phyloP scores from a whole-genome alignment of 2,888 invertebrate genomes.

The Tortrix viridana region DNA sequence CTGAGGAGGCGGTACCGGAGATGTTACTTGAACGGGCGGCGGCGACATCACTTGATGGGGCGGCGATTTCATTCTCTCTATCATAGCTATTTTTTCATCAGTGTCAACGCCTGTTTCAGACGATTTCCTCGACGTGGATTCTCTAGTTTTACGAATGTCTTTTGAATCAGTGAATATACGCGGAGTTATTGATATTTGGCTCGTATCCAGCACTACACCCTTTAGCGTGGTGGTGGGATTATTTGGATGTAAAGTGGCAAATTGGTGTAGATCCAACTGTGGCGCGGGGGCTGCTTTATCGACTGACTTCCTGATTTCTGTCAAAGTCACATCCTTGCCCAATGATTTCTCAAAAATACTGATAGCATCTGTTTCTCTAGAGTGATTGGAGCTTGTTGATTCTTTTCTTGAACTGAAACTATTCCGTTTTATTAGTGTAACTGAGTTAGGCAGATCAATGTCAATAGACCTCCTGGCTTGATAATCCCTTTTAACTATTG shows the following conservation, averaged over 20 bases:
- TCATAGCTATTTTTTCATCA: slow-evolving; percentile 64
- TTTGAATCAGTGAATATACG: slow-evolving; percentile 60
- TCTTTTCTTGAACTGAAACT: slow-evolving; percentile 76
- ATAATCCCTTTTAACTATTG: slow-evolving; percentile 76
- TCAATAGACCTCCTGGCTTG: slow-evolving; percentile 76
- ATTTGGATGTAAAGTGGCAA: slow-evolving; percentile 70
- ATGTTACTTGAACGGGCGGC: slow-evolving; percentile 55
- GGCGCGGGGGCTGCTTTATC: slow-evolving; percentile 62
- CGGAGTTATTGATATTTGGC: slow-evolving; percentile 74
- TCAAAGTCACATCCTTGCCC: slow-evolving; percentile 79
- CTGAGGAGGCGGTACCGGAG: slow-evolving; percentile 49
- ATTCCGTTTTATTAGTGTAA: slow-evolving; percentile 78
- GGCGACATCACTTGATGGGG: slow-evolving; percentile 56
- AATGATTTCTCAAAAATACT: slow-evolving; percentile 80
- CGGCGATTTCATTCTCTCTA: slow-evolving; percentile 70
- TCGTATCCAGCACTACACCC: slow-evolving; percentile 66
- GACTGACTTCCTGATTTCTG: slow-evolving; percentile 78
- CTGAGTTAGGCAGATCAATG: slow-evolving; percentile 76
- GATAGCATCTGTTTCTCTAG: slow-evolving; percentile 76
- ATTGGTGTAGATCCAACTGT: slow-evolving; percentile 70
- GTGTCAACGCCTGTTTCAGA: slow-evolving; percentile 62
- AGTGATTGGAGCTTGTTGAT: slow-evolving; percentile 78
- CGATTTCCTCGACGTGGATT: slow-evolving; percentile 65
- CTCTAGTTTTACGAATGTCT: slow-evolving; percentile 59
- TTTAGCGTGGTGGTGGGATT: slow-evolving; percentile 57